These are phyloP conservation scores for Morpho helenor DNA, from an alignment of 2,888 invertebrate species.

Conservation along the genomic window DNA sequence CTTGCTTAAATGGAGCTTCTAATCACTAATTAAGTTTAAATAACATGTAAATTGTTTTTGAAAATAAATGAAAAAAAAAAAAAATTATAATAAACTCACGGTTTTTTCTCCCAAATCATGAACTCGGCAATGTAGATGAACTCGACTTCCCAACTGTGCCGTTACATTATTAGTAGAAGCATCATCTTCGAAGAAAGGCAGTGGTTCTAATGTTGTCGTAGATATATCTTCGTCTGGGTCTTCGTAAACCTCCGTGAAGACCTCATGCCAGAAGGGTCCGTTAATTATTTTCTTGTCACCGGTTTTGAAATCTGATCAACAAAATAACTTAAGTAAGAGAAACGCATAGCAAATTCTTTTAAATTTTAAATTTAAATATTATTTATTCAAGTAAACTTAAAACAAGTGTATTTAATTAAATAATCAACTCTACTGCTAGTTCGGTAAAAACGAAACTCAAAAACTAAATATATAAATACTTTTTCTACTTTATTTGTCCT, in stretches of 20 bases:
- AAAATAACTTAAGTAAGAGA: background rate
- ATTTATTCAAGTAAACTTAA: too few species aligned
- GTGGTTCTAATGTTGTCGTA: slow-evolving; percentile 83
- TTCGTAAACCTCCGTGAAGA: slow-evolving; percentile 64
- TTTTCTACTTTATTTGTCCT: too few species aligned
- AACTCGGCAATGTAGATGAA: slow-evolving; percentile 83
- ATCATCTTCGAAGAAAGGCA: slow-evolving; percentile 85
- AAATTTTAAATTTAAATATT: too few species aligned
- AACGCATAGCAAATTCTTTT: background rate
- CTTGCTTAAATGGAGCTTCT: too few species aligned
- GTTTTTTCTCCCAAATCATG: slow-evolving; percentile 85
- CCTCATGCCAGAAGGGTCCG: slow-evolving; percentile 70
- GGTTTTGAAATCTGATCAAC: slow-evolving; percentile 58
- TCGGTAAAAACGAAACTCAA: too few species aligned
- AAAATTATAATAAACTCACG: slow-evolving; percentile 53
- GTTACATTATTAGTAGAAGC: slow-evolving; percentile 83
- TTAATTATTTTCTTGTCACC: slow-evolving; percentile 64
- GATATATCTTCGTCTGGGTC: slow-evolving; percentile 61
- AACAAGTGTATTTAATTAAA: too few species aligned
- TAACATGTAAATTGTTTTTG: too few species aligned
- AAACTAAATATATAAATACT: too few species aligned
- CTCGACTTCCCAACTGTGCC: slow-evolving; percentile 81
- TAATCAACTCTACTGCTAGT: too few species aligned
- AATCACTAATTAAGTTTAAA: too few species aligned
- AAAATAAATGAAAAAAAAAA: too few species aligned